These are phyloP conservation scores for Axinella damicornis DNA, from an alignment of 37 sponge, comb jelly and placozoan genomes.

Conservation along the genomic window DNA sequence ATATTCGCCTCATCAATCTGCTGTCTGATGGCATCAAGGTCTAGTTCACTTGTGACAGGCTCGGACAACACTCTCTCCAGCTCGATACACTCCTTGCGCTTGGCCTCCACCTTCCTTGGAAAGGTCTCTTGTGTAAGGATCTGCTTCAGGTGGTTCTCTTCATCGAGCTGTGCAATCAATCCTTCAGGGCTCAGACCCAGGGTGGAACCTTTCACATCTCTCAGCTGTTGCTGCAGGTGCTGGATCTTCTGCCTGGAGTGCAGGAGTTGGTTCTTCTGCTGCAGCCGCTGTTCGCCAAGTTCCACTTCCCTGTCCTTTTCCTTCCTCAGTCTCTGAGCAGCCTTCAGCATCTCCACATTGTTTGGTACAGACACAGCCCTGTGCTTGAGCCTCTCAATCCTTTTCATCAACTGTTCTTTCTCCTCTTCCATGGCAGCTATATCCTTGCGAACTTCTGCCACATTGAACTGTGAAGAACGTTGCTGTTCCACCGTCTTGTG, in stretches of 20 bases:
- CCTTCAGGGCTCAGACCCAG: constrained; percentile 71
- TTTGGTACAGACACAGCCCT: constrained; percentile 69
- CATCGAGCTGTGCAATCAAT: constrained; percentile 74
- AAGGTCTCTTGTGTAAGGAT: constrained; percentile 82
- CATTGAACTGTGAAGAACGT: constrained; percentile 78
- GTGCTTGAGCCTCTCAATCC: constrained; percentile 74
- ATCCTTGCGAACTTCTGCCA: constrained; percentile 91
- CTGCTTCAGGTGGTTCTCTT: constrained; percentile 75
- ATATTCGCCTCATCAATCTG: constrained; percentile 68
- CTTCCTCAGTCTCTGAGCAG: constrained; percentile 72
- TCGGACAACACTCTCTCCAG: constrained; percentile 80
- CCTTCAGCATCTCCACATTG: constrained; percentile 68
- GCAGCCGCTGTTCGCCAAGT: constrained; percentile 61
- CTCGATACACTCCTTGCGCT: constrained; percentile 68
- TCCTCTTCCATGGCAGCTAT: constrained; percentile 99
- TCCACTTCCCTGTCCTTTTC: constrained; percentile 72
- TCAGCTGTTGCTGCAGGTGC: constrained; percentile 68
- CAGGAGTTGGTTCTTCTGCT: constrained; percentile 81
- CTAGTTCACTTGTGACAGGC: constrained; percentile 85
- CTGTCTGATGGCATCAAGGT: constrained; percentile 72
- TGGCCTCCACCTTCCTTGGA: constrained; percentile 76
- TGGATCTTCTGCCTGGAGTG: constrained; percentile 79
- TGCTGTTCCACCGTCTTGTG: constrained; percentile 91
- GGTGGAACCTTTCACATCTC: constrained; percentile 49
- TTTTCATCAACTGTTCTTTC: constrained; percentile 82